Percentiles rank a stretch among this genome's conserved stretches.
phyloP scores from a whole-genome alignment of 64 coral and sea anemone genomes.

The Pocillopora damicornis region DNA sequence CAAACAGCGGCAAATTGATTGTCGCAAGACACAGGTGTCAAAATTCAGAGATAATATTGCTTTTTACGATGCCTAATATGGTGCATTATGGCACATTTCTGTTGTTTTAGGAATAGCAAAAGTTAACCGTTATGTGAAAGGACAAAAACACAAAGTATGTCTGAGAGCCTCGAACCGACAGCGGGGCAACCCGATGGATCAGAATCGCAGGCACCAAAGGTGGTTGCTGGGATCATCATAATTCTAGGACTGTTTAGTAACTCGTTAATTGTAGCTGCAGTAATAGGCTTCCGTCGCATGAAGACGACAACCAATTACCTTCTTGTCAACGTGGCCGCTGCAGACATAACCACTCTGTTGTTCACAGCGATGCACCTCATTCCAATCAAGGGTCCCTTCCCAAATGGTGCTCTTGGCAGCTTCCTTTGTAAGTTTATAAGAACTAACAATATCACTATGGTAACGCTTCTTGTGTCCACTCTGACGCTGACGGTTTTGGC shows the following conservation, averaged over 20 bases:
- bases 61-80: no score
- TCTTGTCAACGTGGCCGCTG: conserved; percentile 12
- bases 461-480: conserved; percentile 22
- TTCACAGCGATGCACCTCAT: neutral
- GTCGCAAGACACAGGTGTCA: no score
- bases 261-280: neutral
- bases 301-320: conserved; percentile 40
- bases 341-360: conserved; percentile 14
- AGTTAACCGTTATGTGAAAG: no score
- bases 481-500: conserved; percentile 48
- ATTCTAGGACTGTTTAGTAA: neutral
- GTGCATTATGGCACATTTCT: no score
- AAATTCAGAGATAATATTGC: no score
- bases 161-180: no score
- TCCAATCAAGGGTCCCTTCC: neutral
- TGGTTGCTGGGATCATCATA: neutral
- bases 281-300: neutral
- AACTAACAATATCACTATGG: conserved; percentile 31
- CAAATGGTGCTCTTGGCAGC: neutral
- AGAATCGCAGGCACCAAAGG: no score
- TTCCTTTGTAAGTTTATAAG: conserved; percentile 68
- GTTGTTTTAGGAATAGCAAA: no score
- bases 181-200: no score
- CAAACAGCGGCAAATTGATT: no score
- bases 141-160: no score